Evolutionary conservation across 2,113 vertebrate genomes (phyloP).

Genomic region (Antennarius striatus): DNA sequence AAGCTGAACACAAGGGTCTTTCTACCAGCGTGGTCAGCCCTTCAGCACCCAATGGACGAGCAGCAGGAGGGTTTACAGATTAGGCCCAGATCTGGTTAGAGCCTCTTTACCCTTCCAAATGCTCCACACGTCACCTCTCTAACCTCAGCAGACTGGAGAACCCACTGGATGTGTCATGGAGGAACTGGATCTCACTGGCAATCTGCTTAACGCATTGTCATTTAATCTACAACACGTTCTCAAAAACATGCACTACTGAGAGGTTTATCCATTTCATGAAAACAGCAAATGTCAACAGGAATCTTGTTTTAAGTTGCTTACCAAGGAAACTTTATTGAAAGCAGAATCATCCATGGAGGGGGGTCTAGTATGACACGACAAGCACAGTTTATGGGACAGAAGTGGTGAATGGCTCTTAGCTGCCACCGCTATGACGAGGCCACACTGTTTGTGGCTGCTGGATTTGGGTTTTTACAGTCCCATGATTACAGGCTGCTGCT

Average conservation of each 20-base stretch:
- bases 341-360: slow-evolving; percentile 62
- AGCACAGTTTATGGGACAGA: slow-evolving; percentile 68
- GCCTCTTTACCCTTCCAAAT: slow-evolving; percentile 53
- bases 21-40: slow-evolving; percentile 21
- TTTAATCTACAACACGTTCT: slow-evolving; percentile 6
- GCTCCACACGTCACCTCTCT: slow-evolving; percentile 36
- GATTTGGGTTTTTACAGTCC: slow-evolving; percentile 80
- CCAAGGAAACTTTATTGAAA: slow-evolving; percentile 63
- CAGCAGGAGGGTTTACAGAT: slow-evolving; percentile 55
- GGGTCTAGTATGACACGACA: slow-evolving; percentile 67
- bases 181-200: slow-evolving; percentile 76
- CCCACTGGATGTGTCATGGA: slow-evolving; percentile 75
- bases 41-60: slow-evolving; percentile 30
- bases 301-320: slow-evolving; percentile 32
- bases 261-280: slow-evolving; percentile 12
- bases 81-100: slow-evolving; percentile 51
- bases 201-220: slow-evolving; percentile 81
- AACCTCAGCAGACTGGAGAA: slow-evolving; percentile 46
- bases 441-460: slow-evolving; percentile 78
- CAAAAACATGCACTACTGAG: slow-evolving; percentile 10
- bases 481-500: slow-evolving; percentile 80
- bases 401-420: slow-evolving; percentile 67
- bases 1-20: slow-evolving; percentile 3
- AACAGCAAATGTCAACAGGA: slow-evolving; percentile 34
- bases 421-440: slow-evolving; percentile 75